These are phyloP conservation scores for Dryobota labecula DNA, from an alignment of 2,888 invertebrate species.

Conservation along the genomic window DNA sequence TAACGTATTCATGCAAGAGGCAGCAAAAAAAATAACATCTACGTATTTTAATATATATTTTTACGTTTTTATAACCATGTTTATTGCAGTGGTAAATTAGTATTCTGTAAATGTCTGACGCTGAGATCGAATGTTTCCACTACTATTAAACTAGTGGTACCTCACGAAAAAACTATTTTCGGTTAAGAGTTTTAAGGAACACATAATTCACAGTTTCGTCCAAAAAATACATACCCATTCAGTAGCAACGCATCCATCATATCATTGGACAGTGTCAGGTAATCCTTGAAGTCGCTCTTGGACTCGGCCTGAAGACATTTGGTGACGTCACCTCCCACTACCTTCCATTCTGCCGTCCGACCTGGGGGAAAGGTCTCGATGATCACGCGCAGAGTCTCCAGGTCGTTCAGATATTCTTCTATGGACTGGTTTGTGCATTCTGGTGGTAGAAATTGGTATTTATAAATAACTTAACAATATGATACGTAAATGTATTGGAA, in stretches of 20 bases:
- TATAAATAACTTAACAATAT: no score
- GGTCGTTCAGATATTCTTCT: slow-evolving; percentile 91
- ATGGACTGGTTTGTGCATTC: slow-evolving; percentile 89
- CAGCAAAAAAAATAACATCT: not conserved
- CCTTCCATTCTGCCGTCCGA: slow-evolving; percentile 89
- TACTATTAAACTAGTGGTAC: not conserved
- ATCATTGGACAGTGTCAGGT: slow-evolving; percentile 89
- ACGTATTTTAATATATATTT: no score
- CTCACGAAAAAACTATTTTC: not conserved
- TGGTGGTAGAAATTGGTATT: slow-evolving; percentile 67
- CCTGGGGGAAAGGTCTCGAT: slow-evolving; percentile 91
- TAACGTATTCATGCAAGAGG: no score
- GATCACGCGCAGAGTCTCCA: slow-evolving; percentile 92
- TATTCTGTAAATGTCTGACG: not conserved
- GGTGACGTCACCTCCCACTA: slow-evolving; percentile 92
- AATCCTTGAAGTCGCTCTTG: slow-evolving; percentile 89
- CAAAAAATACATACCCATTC: slow-evolving; percentile 91
- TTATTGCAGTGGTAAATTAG: not conserved
- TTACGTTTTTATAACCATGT: not conserved
- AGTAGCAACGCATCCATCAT: slow-evolving; percentile 92
- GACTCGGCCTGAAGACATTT: slow-evolving; percentile 86
- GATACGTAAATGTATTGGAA: not conserved
- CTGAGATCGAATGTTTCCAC: not conserved
- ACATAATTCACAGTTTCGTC: not conserved
- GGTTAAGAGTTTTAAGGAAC: no score